Evolutionary conservation across 2,113 vertebrate genomes (phyloP).

Genomic region (Dipodomys merriami): DNA sequence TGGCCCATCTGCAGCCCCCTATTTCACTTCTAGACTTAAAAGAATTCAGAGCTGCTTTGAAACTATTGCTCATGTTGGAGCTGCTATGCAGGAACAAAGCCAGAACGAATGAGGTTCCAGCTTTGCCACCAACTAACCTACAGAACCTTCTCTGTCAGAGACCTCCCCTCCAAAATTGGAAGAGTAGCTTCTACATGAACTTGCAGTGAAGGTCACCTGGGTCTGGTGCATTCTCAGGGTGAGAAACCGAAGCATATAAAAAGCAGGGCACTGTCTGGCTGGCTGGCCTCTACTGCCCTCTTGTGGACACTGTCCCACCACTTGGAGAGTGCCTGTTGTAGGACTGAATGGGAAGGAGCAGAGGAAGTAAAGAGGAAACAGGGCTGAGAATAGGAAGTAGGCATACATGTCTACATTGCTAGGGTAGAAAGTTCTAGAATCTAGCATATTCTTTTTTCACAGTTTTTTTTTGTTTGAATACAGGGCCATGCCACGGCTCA

Average conservation of each 20-base stretch:
- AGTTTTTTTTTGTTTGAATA: too few species aligned
- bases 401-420: background rate
- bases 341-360: background rate
- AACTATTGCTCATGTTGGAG: background rate
- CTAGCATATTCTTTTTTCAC: background rate
- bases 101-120: background rate
- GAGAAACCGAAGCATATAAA: background rate
- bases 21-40: conserved; percentile 18
- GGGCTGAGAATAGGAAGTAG: background rate
- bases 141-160: background rate
- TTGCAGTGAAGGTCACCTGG: background rate
- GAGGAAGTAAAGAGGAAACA: background rate
- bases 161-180: background rate
- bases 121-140: background rate
- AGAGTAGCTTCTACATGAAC: background rate
- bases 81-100: background rate
- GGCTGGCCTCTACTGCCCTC: conserved; percentile 69
- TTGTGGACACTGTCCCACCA: background rate
- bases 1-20: background rate
- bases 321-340: background rate
- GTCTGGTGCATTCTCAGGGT: background rate
- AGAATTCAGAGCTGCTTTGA: background rate
- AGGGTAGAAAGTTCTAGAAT: background rate
- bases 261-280: background rate
- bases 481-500: too few species aligned